Conservation (phyloP, 2,113 vertebrate genomes). For the Ictidomys tridecemlineatus region DNA sequence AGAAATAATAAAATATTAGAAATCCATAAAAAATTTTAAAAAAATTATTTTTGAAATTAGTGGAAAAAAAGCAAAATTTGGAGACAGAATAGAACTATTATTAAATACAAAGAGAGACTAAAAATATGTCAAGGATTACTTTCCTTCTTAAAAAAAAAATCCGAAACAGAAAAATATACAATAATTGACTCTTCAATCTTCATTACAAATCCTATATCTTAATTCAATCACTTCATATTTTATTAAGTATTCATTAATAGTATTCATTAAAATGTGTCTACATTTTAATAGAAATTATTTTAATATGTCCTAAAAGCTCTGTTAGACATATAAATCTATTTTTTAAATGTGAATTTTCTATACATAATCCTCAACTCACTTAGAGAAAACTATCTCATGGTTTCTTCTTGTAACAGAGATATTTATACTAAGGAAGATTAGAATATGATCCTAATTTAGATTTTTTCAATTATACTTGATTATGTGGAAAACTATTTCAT, state of each 20-base stretch:
- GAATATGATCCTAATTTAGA: neutral
- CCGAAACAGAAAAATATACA: neutral
- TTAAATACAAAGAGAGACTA: neutral
- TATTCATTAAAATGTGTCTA: neutral
- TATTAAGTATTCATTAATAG: neutral
- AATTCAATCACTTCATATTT: neutral
- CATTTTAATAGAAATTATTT: neutral
- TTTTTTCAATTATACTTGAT: neutral
- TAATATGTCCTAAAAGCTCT: neutral
- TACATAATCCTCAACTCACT: neutral
- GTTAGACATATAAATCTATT: neutral
- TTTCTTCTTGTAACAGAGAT: neutral
- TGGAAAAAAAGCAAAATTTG: neutral
- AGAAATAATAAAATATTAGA: neutral
- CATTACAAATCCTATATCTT: too few relatives aligned
- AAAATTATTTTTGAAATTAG: neutral
- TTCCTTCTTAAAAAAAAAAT: neutral
- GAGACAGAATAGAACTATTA: neutral
- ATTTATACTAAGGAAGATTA: neutral
- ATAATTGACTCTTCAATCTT: neutral
- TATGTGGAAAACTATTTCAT: neutral
- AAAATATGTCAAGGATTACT: neutral
- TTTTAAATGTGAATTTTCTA: neutral
- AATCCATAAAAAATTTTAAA: slow-evolving; percentile 33
- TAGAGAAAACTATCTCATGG: neutral